Evolutionary conservation across 1,140 invertebrate genomes (phyloP).

Genomic region (Dendroctonus ponderosae): DNA sequence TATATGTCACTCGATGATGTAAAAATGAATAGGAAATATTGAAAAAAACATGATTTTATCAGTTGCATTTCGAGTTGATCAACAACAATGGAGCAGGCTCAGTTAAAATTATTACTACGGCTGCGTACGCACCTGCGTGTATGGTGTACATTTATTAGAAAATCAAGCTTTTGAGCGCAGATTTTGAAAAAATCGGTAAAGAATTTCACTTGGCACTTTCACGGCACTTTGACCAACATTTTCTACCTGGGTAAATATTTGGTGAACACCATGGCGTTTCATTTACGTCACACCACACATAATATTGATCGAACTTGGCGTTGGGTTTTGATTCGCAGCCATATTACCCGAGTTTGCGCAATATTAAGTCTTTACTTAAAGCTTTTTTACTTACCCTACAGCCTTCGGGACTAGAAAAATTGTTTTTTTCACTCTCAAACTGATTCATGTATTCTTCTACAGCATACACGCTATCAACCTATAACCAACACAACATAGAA

Average conservation of each 20-base stretch:
- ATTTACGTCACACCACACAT: slow-evolving; percentile 49
- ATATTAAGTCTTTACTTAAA: background rate
- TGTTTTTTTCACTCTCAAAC: background rate
- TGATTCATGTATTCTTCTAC: background rate
- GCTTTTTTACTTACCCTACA: background rate
- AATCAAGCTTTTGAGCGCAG: slow-evolving; percentile 46
- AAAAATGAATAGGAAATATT: slow-evolving; percentile 3
- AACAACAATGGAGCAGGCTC: slow-evolving; percentile 68
- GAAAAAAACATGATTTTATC: slow-evolving; percentile 34
- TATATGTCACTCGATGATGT: slow-evolving; percentile 2
- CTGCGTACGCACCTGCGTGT: slow-evolving; percentile 90
- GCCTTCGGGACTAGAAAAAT: background rate
- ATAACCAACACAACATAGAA: background rate
- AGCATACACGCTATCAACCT: background rate
- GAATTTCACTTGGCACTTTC: slow-evolving; percentile 42
- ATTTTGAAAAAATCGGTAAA: slow-evolving; percentile 40
- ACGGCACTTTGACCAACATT: slow-evolving; percentile 29
- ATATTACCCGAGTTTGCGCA: slow-evolving; percentile 50
- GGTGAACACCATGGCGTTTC: slow-evolving; percentile 43
- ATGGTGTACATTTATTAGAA: slow-evolving; percentile 52
- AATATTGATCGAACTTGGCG: slow-evolving; percentile 51
- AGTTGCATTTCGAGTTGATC: slow-evolving; percentile 29
- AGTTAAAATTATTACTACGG: slow-evolving; percentile 77
- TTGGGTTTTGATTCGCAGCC: slow-evolving; percentile 48
- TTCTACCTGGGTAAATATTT: slow-evolving; percentile 43